Base-by-base conservation (phyloP, 2,797 vertebrate genomes). In the Periophthalmus magnuspinnatus region DNA sequence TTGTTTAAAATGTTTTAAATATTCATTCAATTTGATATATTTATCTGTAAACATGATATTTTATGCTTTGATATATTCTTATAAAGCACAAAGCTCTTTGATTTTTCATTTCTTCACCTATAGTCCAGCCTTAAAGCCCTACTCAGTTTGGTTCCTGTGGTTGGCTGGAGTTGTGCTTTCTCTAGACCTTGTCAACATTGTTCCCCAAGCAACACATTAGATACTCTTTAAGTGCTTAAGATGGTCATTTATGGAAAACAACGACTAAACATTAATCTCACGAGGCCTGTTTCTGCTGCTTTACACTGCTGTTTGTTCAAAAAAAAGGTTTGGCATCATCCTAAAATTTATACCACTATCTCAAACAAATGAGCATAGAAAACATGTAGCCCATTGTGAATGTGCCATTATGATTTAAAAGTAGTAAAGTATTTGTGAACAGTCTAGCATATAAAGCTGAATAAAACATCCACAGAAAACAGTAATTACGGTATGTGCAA, bases 401-500 rank as follows among this genome's bases (percentile, higher is more conserved):
- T 86, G 91, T 82, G 77, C 69, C 72, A 5, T 69, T 74, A 61
- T 69, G 59, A 52, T 72, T 32, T 52, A 67, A 67, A 62, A 73
- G 70, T n/a, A 52, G 2, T 14, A 66, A 17, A 48, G 55, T 10
- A 56, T 76, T 68, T 90, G 76, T 57, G 70, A 72, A 92, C 85
- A 93, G 93, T 82, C 68, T 65, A 79, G 79, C 82, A 19, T 79
- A 67, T 36, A 74, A 76, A 68, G 73, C 69, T 52, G 77, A 32
- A 32, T 90, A 94, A 80, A 72, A 72, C 79, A 85, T 84, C 65
- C 71, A 77, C 69, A 92, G 93, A 86, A 81, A 88, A 95, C 90
- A 93, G 93, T 91, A 90, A 94, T 81, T 88, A 91, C 77, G 72
- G 81, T 74, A 90, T 93, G 95, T 95, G 95, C 95, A 95, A 95